phyloP scores from a whole-genome alignment of 1,140 invertebrate genomes.

The Sogatella furcifera region DNA sequence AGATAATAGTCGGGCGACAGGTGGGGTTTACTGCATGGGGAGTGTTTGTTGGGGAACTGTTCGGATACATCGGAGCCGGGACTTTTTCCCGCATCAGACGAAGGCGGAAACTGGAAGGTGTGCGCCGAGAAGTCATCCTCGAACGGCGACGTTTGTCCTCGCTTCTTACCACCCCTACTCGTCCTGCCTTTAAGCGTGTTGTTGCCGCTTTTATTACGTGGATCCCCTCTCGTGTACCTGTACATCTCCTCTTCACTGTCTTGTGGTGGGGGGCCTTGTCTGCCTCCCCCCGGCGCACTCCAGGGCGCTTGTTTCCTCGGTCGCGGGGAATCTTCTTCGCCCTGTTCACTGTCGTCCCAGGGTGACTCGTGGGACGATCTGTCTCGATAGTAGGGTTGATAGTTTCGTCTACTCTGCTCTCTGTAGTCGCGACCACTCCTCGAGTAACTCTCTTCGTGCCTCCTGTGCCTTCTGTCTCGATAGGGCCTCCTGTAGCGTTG shows the following conservation, averaged over 20 bases:
- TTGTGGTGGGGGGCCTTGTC: not conserved
- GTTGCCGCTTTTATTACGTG: not conserved
- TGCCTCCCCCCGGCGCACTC: not conserved
- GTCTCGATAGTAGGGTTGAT: conserved; percentile 33
- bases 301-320: conserved; percentile 17
- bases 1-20: conserved; percentile 10
- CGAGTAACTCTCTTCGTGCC: conserved; percentile 34
- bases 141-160: conserved; percentile 46
- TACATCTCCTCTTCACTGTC: conserved; percentile 10
- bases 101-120: conserved; percentile 21
- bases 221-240: not conserved
- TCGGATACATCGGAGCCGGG: conserved; percentile 23
- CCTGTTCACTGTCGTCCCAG: conserved; percentile 38
- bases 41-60: conserved; percentile 17
- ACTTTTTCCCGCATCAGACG: conserved; percentile 15
- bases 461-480: conserved; percentile 21
- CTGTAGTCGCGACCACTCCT: conserved; percentile 28
- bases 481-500: conserved; percentile 21
- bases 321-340: conserved; percentile 20
- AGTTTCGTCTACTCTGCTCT: conserved; percentile 30
- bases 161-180: conserved; percentile 16
- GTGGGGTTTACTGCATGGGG: conserved; percentile 9
- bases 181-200: not conserved
- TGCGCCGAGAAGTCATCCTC: conserved; percentile 53
- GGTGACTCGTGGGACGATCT: conserved; percentile 35